These are phyloP conservation scores for Phataginus tetradactyla DNA, from an alignment of 2,797 vertebrate species.

Conservation along the genomic window DNA sequence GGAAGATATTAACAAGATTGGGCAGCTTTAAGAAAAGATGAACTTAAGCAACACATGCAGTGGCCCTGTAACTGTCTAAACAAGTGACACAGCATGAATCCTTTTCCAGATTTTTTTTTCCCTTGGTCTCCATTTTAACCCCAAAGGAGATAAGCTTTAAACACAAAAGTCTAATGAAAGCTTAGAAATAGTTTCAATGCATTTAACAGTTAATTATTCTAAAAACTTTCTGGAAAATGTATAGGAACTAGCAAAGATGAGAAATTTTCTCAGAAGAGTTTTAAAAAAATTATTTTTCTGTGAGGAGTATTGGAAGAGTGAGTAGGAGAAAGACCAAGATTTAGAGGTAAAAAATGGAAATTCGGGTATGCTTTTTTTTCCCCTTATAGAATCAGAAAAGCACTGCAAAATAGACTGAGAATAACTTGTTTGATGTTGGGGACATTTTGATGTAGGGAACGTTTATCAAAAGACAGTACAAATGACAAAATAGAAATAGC, in stretches of 20 bases:
- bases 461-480: conserved; percentile 58
- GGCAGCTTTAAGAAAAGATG: not conserved
- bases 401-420: conserved; percentile 25
- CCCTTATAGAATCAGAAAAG: conserved; percentile 54
- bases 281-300: not conserved
- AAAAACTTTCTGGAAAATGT: conserved; percentile 27
- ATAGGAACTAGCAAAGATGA: not conserved
- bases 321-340: conserved; percentile 27
- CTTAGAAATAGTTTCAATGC: conserved; percentile 11
- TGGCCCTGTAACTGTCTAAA: not conserved
- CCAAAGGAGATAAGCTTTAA: conserved; percentile 37
- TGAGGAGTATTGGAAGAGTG: conserved; percentile 44
- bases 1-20: not conserved
- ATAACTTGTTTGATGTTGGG: conserved; percentile 49
- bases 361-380: not conserved
- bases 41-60: not conserved
- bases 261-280: conserved; percentile 39
- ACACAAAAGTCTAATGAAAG: not conserved
- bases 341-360: conserved; percentile 50
- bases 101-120: not conserved
- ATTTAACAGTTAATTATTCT: conserved; percentile 55
- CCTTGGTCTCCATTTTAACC: not conserved
- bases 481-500: conserved; percentile 24
- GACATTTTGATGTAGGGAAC: conserved; percentile 33
- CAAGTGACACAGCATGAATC: not conserved